Base-by-base conservation (phyloP, 2,113 vertebrate species). In the Malurus elegans region DNA sequence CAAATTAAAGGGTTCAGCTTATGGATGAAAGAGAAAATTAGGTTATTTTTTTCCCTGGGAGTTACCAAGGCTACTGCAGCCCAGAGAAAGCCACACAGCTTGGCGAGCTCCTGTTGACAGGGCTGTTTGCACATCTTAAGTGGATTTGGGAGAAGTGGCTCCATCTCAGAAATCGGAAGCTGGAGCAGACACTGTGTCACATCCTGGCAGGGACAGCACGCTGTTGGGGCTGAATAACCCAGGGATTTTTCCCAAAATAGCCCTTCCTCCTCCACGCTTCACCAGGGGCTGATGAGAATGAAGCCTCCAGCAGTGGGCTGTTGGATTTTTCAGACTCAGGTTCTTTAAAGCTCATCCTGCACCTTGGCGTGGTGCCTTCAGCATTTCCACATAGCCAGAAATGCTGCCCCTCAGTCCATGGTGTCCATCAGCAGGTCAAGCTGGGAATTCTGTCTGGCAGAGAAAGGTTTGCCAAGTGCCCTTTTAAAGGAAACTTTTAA, bases 11-110 rank as follows among this genome's bases (percentile, higher is more conserved):
- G 90, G 64, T 96, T 96, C 4, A 0, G 85, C 90, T 96, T 94
- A 93, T 61, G 93, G 93, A 96, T 94, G 90, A 93, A 96, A 96
- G 81, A 92, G 93, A 96, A 96, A 96, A 97, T 96, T 66, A 73
- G 92, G 92, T 92, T 91, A 72, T 91, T 88, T 95, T 86, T 83
- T 84, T 72, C 85, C 14, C 64, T 9, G 71, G 71, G 94, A 96
- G 95, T 97, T 96, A 88, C 94, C 96, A 96, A 96, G 96, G 95
- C 93, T 97, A 95, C 95, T 96, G 94, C 84, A 94, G 86, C 90
- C 95, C 72, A 56, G 86, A 56, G 92, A 45, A 92, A 96, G 88
- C 74, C 92, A 78, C 82, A 70, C 54, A 34, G 90, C 88, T 13
- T 78, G 84, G 61, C 2, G 15, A 90, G 92, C 90, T 83, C 82